These are phyloP conservation scores for Caenorhabditis auriculariae DNA, from an alignment of 2,888 invertebrate genomes.

Conservation along the genomic window DNA sequence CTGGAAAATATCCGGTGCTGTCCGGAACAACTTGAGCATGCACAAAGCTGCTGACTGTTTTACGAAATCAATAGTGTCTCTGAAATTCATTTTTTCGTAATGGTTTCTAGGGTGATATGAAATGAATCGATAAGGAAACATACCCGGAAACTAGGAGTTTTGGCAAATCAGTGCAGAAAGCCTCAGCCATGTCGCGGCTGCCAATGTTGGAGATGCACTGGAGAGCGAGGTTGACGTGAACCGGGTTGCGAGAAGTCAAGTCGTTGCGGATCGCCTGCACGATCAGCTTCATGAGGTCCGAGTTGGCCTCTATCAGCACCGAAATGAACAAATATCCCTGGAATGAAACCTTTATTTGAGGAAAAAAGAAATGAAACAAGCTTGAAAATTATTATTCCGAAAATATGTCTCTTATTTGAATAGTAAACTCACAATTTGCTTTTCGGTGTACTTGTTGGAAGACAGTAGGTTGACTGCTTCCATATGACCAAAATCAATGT, in stretches of 20 bases:
- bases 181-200: constrained; percentile 99
- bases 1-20: constrained; percentile 91
- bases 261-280: constrained; percentile 87
- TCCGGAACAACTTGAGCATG: constrained; percentile 86
- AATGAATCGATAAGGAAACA: neutral
- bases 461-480: constrained; percentile 98
- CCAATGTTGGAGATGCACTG: constrained; percentile 99
- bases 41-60: constrained; percentile 98
- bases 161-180: constrained; percentile 95
- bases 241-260: constrained; percentile 83
- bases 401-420: constrained; percentile 2
- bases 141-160: constrained; percentile 88
- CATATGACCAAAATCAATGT: constrained; percentile 99
- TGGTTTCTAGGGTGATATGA: neutral
- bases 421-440: constrained; percentile 81
- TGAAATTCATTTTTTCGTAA: constrained; percentile 63
- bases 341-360: constrained; percentile 22
- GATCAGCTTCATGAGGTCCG: constrained; percentile 96
- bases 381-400: neutral
- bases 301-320: constrained; percentile 96
- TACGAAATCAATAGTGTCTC: constrained; percentile 98
- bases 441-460: constrained; percentile 99
- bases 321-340: constrained; percentile 99
- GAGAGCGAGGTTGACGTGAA: constrained; percentile 94
- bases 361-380: neutral